Conservation (phyloP, 2,797 vertebrate genomes). For the Liasis olivaceus region DNA sequence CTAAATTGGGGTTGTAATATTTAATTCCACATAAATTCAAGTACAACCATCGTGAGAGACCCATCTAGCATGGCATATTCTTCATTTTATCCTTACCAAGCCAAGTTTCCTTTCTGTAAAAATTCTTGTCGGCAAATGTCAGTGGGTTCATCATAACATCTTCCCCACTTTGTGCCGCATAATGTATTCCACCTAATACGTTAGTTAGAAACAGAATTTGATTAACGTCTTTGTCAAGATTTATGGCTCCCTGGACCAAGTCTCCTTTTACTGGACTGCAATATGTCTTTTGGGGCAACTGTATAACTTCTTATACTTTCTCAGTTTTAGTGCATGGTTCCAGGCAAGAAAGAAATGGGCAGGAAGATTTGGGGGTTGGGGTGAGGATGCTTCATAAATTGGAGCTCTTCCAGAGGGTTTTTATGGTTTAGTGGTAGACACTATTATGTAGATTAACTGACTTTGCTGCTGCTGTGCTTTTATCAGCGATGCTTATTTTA, state of each 20-base stretch:
- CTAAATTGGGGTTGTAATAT: conserved; percentile 50
- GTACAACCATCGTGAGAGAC: conserved; percentile 49
- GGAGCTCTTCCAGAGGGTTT: rapidly evolving
- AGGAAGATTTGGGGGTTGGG: not conserved
- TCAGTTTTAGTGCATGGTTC: conserved; percentile 15
- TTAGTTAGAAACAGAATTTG: conserved; percentile 59
- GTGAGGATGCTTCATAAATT: conserved; percentile 23
- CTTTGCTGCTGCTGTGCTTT: not conserved
- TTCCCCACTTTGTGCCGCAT: conserved; percentile 31
- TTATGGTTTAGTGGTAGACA: not conserved
- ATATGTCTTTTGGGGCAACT: not conserved
- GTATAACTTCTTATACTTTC: conserved; percentile 28
- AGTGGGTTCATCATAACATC: conserved; percentile 56
- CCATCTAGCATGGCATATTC: conserved; percentile 55
- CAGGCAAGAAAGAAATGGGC: conserved; percentile 14
- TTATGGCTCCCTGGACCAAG: not conserved
- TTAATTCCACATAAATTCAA: conserved; percentile 56
- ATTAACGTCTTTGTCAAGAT: conserved; percentile 53
- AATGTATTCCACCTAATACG: conserved; percentile 55
- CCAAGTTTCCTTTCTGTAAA: conserved; percentile 58
- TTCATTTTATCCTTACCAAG: conserved; percentile 42
- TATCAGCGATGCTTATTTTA: not conserved
- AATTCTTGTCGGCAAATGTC: conserved; percentile 63
- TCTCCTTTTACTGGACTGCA: conserved; percentile 4
- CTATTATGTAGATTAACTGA: not conserved